Percentiles rank a stretch among this genome's conserved stretches.
phyloP scores from a whole-genome alignment of 2,797 vertebrate genomes.

The Phataginus tetradactyla region DNA sequence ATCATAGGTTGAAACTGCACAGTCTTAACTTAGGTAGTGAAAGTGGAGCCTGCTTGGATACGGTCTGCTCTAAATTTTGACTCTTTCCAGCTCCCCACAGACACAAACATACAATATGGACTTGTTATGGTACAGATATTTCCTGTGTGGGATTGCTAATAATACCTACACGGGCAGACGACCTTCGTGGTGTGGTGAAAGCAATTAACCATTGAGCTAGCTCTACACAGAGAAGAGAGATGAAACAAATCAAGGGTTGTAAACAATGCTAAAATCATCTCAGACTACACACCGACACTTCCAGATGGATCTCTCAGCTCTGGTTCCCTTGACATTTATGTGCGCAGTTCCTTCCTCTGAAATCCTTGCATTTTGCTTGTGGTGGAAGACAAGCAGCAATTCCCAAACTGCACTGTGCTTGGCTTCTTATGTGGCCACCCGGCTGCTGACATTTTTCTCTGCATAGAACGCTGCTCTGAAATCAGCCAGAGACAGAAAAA shows the following conservation, averaged over 20 bases:
- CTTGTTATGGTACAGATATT: constrained; percentile 52
- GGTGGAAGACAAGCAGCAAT: neutral
- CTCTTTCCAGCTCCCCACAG: neutral
- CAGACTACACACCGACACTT: neutral
- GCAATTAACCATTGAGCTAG: constrained; percentile 32
- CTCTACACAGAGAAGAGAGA: constrained; percentile 19
- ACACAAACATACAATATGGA: neutral
- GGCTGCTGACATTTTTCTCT: neutral
- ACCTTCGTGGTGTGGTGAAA: neutral
- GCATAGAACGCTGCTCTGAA: neutral
- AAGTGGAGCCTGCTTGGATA: neutral
- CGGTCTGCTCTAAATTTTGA: constrained; percentile 18
- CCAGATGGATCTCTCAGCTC: constrained; percentile 14
- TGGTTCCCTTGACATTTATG: constrained; percentile 37
- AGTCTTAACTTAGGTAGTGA: neutral
- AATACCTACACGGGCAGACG: constrained; percentile 42
- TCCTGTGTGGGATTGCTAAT: constrained; percentile 62
- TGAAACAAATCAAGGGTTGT: constrained; percentile 44
- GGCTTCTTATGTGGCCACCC: neutral
- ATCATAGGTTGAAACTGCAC: neutral
- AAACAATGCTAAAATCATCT: constrained; percentile 55
- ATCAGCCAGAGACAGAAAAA: neutral
- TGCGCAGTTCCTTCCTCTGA: neutral
- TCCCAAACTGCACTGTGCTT: neutral
- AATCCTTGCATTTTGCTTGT: neutral